A percentile compares a stretch with the other conserved stretches of the same genome.
phyloP scores from a whole-genome alignment of 2,888 invertebrate genomes.

The Cephus sareptanus region DNA sequence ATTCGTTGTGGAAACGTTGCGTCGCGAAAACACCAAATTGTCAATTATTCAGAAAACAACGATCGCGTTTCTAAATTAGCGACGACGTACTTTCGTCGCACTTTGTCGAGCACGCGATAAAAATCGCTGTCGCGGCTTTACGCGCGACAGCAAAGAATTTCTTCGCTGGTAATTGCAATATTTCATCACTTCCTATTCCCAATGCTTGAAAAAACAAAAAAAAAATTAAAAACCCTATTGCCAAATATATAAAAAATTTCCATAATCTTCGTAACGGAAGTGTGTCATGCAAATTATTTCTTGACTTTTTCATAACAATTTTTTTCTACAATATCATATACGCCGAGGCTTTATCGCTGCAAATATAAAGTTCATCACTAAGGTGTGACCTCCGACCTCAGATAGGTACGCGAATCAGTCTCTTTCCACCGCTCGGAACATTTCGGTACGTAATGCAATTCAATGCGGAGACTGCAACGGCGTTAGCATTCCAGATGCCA shows the following conservation, averaged over 20 bases:
- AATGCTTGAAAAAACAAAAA: background rate
- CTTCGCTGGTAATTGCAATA: background rate
- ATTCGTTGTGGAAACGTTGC: background rate
- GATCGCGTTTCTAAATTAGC: background rate
- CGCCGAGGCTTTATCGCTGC: conserved; percentile 23
- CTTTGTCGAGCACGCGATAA: background rate
- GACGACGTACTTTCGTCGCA: background rate
- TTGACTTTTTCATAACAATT: background rate
- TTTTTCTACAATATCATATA: background rate
- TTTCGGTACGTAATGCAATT: background rate
- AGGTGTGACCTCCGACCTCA: conserved; percentile 36
- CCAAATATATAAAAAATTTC: no score
- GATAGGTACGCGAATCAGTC: conserved; percentile 31
- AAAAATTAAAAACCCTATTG: no score
- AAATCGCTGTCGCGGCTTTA: background rate
- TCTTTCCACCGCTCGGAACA: conserved; percentile 18
- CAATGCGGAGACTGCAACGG: background rate
- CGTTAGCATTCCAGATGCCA: background rate
- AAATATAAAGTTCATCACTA: conserved; percentile 38
- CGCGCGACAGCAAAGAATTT: background rate
- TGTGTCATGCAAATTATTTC: background rate
- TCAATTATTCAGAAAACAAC: background rate
- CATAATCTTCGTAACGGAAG: no score
- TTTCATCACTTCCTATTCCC: background rate
- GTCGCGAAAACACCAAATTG: background rate